Evolutionary conservation across 2,888 invertebrate species (phyloP).

Genomic region (Nomada ruficornis): DNA sequence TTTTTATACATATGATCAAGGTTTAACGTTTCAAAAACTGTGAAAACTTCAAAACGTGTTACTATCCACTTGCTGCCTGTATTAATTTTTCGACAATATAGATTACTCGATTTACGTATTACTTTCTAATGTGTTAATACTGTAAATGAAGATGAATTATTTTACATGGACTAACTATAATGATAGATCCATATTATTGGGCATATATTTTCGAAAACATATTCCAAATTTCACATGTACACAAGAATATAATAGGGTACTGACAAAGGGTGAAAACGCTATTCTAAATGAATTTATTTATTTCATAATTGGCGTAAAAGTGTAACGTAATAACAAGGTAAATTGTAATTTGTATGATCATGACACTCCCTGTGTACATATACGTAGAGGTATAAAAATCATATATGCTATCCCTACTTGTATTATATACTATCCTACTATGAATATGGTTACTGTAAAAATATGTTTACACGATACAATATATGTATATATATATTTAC

Average conservation of each 20-base stretch:
- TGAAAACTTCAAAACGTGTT: slow-evolving; percentile 1
- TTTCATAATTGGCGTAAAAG: slow-evolving; percentile 46
- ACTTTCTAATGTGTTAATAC: slow-evolving; percentile 15
- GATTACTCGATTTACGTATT: slow-evolving; percentile 27
- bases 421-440: slow-evolving; percentile 75
- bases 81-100: slow-evolving; percentile 19
- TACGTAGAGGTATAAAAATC: slow-evolving; percentile 62
- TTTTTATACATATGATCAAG: slow-evolving; percentile 5
- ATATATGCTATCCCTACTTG: slow-evolving; percentile 67
- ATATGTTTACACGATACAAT: slow-evolving; percentile 76
- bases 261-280: slow-evolving; percentile 1
- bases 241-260: not conserved
- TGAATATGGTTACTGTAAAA: slow-evolving; percentile 78
- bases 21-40: not conserved
- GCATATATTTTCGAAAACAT: slow-evolving; percentile 31
- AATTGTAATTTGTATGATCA: slow-evolving; percentile 63
- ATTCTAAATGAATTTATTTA: slow-evolving; percentile 43
- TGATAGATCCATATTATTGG: slow-evolving; percentile 5
- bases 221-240: slow-evolving; percentile 6
- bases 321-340: slow-evolving; percentile 48
- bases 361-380: slow-evolving; percentile 64
- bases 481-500: slow-evolving; percentile 64
- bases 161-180: slow-evolving; percentile 12
- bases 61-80: slow-evolving; percentile 12
- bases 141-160: slow-evolving; percentile 12